Base-by-base conservation (phyloP, 1,140 invertebrate genomes). In the Coenobita brevimanus region DNA sequence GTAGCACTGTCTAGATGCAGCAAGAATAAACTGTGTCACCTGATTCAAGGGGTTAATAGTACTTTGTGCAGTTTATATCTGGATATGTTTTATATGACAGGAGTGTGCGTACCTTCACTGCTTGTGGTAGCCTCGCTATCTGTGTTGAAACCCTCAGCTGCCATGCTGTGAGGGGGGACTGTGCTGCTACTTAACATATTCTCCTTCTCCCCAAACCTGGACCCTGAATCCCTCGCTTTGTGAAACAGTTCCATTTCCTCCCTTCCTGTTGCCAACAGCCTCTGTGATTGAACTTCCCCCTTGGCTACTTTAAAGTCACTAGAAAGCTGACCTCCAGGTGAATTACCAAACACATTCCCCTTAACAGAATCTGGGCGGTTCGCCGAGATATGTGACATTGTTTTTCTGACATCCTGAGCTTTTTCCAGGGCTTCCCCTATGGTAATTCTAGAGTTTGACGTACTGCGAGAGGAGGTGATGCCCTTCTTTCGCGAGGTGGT, bases 401-500 rank as follows among this genome's bases (percentile, higher is more conserved):
- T 81, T 33, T 80, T 80, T 41, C 78, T 69, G 64, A 54, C 67
- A 67, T 87, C 76, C 30, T 87, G 43, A 38, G 78, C 84, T 73
- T 87, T 87, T 30, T 87, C 76, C 57, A 87, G 54, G 21, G 75
- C 78, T 80, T 87, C 60, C 1, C 76, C 84, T 69, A 87, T 87
- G n/a, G 84, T 87, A 21, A 87, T 87, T 54, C 84, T 69, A 15
- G 62, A 80, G 38, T 57, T 80, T 69, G 76, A 50, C 3, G 30
- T 87, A 27, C 60, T 24, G 1, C 78, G 76, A 21, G 46, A 36
- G 13, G 76, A 10, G 4, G 46, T 64, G 13, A 69, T 46, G n/a
- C 15, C 62, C 36, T 87, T 87, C 46, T 87, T 87, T 27, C 50
- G 84, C 30, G 84, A 36, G 24, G 21, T 36, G 17, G 76, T 8